Evolutionary conservation across 2,113 vertebrate genomes (phyloP), one percentile per base, ranked within the genome.

Genomic region (Psittacara wagleri): DNA sequence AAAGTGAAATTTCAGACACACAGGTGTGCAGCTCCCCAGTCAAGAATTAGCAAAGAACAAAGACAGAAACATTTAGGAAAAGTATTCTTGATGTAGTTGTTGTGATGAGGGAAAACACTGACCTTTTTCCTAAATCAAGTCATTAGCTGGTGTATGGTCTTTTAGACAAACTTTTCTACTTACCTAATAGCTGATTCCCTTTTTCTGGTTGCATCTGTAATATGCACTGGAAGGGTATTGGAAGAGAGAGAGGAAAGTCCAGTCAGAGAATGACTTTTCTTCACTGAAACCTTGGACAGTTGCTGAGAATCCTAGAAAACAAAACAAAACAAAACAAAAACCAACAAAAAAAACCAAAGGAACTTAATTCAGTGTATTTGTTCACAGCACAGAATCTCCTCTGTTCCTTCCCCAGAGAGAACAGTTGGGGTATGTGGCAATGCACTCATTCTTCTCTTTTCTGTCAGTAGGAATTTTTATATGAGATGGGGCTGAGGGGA

Each of bases 181-280:
- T 93, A 99, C 99, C 98, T 99, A 96, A 99, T 98, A 63, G 98
- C 98, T 93, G 96, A 96, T 73, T 98, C 94, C 75, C 99, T 98
- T 96, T 98, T 98, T 95, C 99, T 99, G 78, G 97, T 97, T 90
- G 99, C 98, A 67, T 99, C 99, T 66, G 99, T 98, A 94, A 99
- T 99, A 94, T 98, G 98, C 41, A 98, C 98, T 16, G 99, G 99
- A 57, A 99, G 98, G 24, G 98, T 99, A 94, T 99, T 98, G 72
- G 98, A 85, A 61, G 99, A 99, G 66, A 99, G 98, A 29, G 98
- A 99, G 27, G 98, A 98, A 80, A 99, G 97, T 64, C 98, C 96
- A 14, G 97, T 98, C 66, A 98, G 94, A 70, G 98, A 99, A 92
- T 63, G 96, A 92, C 98, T 98, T 97, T 98, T 98, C 37, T 94